Evolutionary conservation across 1,140 invertebrate species (phyloP).

Genomic region (Elymnias hypermnestra): DNA sequence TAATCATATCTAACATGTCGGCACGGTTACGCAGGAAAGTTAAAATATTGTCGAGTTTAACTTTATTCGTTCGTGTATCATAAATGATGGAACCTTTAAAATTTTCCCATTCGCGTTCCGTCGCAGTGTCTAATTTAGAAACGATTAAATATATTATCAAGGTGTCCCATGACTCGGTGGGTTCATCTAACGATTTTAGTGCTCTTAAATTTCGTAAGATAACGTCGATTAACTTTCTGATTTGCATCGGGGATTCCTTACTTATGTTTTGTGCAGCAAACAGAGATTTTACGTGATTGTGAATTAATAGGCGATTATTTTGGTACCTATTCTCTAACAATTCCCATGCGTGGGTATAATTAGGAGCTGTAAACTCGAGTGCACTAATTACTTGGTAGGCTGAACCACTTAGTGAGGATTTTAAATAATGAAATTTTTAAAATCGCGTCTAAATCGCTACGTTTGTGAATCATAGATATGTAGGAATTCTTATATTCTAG

Average conservation of each 20-base stretch:
- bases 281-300: conserved; percentile 14
- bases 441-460: conserved; percentile 5
- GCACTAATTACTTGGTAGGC: conserved; percentile 10
- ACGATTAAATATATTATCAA: no score
- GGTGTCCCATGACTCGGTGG: no score
- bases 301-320: conserved; percentile 3
- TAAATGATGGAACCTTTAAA: no score
- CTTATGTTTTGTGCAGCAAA: conserved; percentile 1
- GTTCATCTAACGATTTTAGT: conserved; percentile 10
- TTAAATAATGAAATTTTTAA: conserved; percentile 9
- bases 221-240: conserved; percentile 10
- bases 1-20: no score
- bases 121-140: no score
- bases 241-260: conserved; percentile 10
- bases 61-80: no score
- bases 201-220: conserved; percentile 8
- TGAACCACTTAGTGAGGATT: conserved; percentile 8
- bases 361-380: conserved; percentile 9
- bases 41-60: no score
- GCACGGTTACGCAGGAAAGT: no score
- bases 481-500: conserved; percentile 12
- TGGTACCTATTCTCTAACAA: conserved; percentile 8
- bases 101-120: conserved; percentile 14
- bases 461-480: conserved; percentile 10
- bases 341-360: conserved; percentile 13